Evolutionary conservation across 2,888 invertebrate genomes (phyloP), one percentile per base, ranked within the genome.

Genomic region (Metellina segmentata): DNA sequence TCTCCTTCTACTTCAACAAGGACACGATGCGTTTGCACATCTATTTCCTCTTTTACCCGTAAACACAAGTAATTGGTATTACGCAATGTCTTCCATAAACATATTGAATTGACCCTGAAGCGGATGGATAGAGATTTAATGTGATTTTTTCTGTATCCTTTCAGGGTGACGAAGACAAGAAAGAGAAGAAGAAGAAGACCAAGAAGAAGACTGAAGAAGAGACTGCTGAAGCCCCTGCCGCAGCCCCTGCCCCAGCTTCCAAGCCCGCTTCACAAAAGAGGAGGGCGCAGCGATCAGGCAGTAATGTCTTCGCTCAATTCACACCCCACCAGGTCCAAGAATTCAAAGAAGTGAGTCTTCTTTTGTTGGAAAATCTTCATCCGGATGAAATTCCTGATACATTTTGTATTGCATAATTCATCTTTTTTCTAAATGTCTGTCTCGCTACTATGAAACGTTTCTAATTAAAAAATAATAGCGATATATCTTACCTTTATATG

Each of bases 251-350:
- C 94, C 97, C 97, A 94, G 71, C 89, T 11, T 72, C 90, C 81
- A 81, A 83, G 48, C 81, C 85, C 53, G 69, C 90, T 69, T 93
- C 93, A 7, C 82, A 86, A 13, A 94, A 94, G 85, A 98, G 98
- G 96, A 97, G 98, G 95, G 96, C 97, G 95, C 94, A 94, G 91
- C 93, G 94, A 88, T 93, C 94, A 7, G 98, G 98, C 94, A 98
- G 98, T 96, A 98, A 98, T 96, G 98, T 98, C 95, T 98, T 98
- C 97, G 98, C 98, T 95, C 98, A 98, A 97, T 98, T 98, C 97
- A 97, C 98, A 94, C 98, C 98, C 96, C 97, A 97, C 96, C 98
- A 98, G 96, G 98, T 98, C 95, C 98, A 98, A 94, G 98, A 98
- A 96, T 98, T 98, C 97, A 98, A 98, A 96, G 98, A 98, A 96